These are phyloP conservation scores for Drosophila leontia DNA, from an alignment of 1,140 invertebrate species.

Conservation along the genomic window DNA sequence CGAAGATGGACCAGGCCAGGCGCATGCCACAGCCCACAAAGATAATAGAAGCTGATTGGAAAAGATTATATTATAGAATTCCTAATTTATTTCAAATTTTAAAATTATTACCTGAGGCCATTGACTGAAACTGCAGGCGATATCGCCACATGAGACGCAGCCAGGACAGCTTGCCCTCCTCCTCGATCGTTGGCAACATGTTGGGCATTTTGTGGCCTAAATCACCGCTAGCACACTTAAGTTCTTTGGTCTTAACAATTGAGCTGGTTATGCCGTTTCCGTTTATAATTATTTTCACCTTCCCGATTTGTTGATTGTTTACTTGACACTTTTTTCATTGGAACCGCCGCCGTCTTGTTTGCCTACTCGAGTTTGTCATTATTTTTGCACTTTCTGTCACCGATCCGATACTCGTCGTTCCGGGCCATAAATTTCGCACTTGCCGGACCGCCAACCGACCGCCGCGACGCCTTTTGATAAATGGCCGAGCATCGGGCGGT, in stretches of 20 bases:
- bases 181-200: slow-evolving; percentile 72
- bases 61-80: background rate
- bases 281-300: slow-evolving; percentile 16
- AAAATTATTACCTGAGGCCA: slow-evolving; percentile 15
- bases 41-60: slow-evolving; percentile 51
- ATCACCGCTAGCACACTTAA: slow-evolving; percentile 7
- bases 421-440: slow-evolving; percentile 27
- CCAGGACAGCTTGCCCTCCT: slow-evolving; percentile 71
- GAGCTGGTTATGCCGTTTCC: slow-evolving; percentile 19
- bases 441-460: slow-evolving; percentile 33
- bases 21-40: slow-evolving; percentile 75
- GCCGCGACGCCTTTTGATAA: slow-evolving; percentile 34
- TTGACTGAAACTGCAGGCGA: slow-evolving; percentile 74
- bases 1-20: slow-evolving; percentile 72
- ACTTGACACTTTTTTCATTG: slow-evolving; percentile 42
- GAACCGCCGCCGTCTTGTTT: slow-evolving; percentile 36
- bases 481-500: slow-evolving; percentile 35
- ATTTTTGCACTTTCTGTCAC: slow-evolving; percentile 28
- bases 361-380: slow-evolving; percentile 46
- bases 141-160: slow-evolving; percentile 70
- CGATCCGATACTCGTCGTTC: slow-evolving; percentile 4
- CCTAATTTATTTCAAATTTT: accelerated
- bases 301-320: slow-evolving; percentile 52
- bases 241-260: slow-evolving; percentile 13
- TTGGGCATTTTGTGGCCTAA: slow-evolving; percentile 52